Conservation (phyloP, 2,797 vertebrate species). For the Coregonus ussuriensis region DNA sequence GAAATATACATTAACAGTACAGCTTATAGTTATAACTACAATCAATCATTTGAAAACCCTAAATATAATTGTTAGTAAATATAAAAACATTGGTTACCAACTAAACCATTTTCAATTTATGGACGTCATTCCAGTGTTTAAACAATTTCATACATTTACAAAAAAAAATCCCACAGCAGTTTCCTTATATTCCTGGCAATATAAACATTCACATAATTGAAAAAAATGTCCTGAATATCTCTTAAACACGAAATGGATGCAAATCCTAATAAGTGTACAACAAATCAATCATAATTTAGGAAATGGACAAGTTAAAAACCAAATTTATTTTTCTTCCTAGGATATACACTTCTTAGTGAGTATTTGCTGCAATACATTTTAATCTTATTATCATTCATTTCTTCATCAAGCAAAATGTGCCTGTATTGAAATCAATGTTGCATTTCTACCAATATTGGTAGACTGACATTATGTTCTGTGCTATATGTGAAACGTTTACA, state of each 20-base stretch:
- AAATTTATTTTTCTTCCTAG: not conserved
- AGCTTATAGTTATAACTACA: slow-evolving; percentile 57
- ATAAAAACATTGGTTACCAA: slow-evolving; percentile 61
- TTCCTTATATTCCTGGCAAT: slow-evolving; percentile 76
- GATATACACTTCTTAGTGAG: not conserved
- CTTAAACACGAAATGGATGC: slow-evolving; percentile 42
- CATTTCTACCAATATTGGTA: slow-evolving; percentile 5
- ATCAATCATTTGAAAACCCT: slow-evolving; percentile 76
- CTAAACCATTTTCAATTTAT: slow-evolving; percentile 78
- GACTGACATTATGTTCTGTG: not conserved
- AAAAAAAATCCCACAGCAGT: slow-evolving; percentile 64
- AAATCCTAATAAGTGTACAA: slow-evolving; percentile 46
- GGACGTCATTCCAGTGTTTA: slow-evolving; percentile 84
- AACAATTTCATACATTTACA: slow-evolving; percentile 73
- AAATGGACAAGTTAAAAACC: slow-evolving; percentile 54
- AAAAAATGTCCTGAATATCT: slow-evolving; percentile 71
- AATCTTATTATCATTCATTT: not conserved
- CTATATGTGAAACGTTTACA: not conserved
- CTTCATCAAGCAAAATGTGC: not conserved
- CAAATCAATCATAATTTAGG: slow-evolving; percentile 54
- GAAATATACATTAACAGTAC: slow-evolving; percentile 82
- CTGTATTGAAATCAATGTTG: not conserved
- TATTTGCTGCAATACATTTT: not conserved
- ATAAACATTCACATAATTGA: slow-evolving; percentile 82
- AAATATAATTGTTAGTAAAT: slow-evolving; percentile 82